Percentiles rank a stretch among this genome's conserved stretches.
These are phyloP conservation scores for Anser brachyrhynchus DNA, from an alignment of 2,113 vertebrate genomes.

Conservation along the genomic window DNA sequence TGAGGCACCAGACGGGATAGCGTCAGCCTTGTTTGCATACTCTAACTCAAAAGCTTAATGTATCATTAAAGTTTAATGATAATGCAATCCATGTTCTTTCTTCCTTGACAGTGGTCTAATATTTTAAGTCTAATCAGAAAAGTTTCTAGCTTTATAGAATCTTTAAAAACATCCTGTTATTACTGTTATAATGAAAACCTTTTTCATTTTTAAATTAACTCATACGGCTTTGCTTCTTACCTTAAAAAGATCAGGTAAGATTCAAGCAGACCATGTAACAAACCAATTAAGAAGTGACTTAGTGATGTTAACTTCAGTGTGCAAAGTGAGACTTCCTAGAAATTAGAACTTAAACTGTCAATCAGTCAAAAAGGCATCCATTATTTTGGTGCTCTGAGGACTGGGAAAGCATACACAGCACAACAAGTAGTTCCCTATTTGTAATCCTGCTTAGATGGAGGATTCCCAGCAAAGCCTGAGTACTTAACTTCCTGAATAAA, in stretches of 20 bases:
- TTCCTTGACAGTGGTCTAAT: background rate
- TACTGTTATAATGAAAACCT: background rate
- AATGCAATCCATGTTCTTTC: background rate
- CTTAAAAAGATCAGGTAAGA: background rate
- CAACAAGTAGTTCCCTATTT: background rate
- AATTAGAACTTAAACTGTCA: background rate
- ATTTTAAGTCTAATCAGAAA: background rate
- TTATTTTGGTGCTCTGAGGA: background rate
- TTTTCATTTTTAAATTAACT: background rate
- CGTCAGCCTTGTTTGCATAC: background rate
- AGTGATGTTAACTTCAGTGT: background rate
- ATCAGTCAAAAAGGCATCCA: background rate
- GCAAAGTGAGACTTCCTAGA: background rate
- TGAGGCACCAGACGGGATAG: background rate
- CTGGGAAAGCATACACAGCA: background rate
- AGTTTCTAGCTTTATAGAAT: background rate
- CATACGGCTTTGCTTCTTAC: background rate
- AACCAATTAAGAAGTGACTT: background rate
- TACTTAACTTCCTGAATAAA: background rate
- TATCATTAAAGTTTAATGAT: background rate
- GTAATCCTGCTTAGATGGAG: background rate
- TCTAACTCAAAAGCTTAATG: background rate
- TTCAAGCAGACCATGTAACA: background rate
- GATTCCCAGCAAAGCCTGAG: background rate
- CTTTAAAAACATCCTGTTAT: background rate